A percentile compares a stretch with the other conserved stretches of the same genome.
phyloP scores from a whole-genome alignment of 2,113 vertebrate genomes.

The Tympanuchus pallidicinctus region DNA sequence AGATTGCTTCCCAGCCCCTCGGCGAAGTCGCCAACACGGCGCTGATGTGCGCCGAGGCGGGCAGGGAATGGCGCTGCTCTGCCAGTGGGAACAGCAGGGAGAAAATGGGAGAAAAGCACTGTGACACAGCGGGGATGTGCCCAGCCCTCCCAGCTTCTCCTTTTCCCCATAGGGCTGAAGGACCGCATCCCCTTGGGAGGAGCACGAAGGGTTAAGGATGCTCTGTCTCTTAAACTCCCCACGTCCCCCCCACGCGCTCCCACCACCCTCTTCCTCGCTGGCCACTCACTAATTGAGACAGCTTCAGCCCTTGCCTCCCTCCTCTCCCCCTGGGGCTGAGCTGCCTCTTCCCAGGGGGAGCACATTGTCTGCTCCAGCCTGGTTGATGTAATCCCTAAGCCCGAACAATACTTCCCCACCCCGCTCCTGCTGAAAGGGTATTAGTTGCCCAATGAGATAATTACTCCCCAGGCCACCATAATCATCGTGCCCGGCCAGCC shows the following conservation, averaged over 20 bases:
- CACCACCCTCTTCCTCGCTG: not conserved
- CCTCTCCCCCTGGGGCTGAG: conserved; percentile 70
- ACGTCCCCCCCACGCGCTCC: fast-evolving
- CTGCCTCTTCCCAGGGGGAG: conserved; percentile 71
- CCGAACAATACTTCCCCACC: conserved; percentile 79
- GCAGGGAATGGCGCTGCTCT: not conserved
- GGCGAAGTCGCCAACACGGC: not conserved
- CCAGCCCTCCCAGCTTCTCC: not conserved
- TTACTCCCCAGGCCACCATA: conserved; percentile 45
- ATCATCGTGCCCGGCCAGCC: not conserved
- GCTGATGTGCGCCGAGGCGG: not conserved
- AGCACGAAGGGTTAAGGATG: conserved; percentile 10
- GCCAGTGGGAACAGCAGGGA: not conserved
- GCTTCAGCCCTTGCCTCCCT: conserved; percentile 81
- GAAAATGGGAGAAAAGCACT: not conserved
- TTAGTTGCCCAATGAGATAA: conserved; percentile 77
- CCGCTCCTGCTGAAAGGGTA: conserved; percentile 73
- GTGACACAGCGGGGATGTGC: fast-evolving
- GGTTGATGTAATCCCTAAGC: conserved; percentile 83
- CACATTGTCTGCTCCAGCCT: conserved; percentile 82
- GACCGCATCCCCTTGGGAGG: fast-evolving
- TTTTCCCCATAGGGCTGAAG: not conserved
- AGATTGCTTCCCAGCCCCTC: not conserved
- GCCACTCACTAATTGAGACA: conserved; percentile 83
- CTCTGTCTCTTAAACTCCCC: not conserved